Evolutionary conservation across 2,113 vertebrate genomes (phyloP), one percentile per base, ranked within the genome.

Genomic region (Orientallactaga bullata): DNA sequence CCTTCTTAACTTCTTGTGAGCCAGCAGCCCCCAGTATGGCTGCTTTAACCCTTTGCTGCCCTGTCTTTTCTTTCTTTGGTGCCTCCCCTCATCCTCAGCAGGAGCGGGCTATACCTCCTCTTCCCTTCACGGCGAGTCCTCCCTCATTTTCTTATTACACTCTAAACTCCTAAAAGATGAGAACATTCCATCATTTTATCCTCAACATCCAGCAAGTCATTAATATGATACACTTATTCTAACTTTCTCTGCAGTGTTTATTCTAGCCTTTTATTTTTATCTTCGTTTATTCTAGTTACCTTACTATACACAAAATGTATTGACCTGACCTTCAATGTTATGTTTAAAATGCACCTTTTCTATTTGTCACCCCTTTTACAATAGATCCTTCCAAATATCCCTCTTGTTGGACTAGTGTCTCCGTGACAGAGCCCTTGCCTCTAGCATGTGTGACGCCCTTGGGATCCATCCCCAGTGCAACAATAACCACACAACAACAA

Each of bases 81-180:
- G 0, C 28, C 3, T 47, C 20, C 16, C 55, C 76, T 60, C 15
- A 2, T 26, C 68, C 2, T 2, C 65, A 68, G 9, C 17, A 42
- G 0, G 0, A 4, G 28, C 35, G n/a, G 28, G 37, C 35, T 60
- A 12, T 18, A 28, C 1, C 6, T 39, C 2, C 35, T 7, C 55
- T 65, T 47, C n/a, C 32, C 58, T 63, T 69, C 71, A 35, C 23
- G 30, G 78, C 69, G 60, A 12, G 20, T 5, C n/a, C 47, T 47
- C 37, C 72, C 55, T 77, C 55, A 55, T 61, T 51, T 74, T 3
- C 47, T 89, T 20, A 26, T 69, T 63, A 80, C n/a, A 63, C 21
- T 68, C 60, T 58, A 66, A 26, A 89, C 10, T 47, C 35, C 90
- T 71, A n/a, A 79, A 86, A 74, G 55, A 65, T n/a, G 66, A 77